A percentile compares a stretch with the other conserved stretches of the same genome.
These are phyloP conservation scores for Papilio xuthus DNA, from an alignment of 1,140 invertebrate species.

Conservation along the genomic window DNA sequence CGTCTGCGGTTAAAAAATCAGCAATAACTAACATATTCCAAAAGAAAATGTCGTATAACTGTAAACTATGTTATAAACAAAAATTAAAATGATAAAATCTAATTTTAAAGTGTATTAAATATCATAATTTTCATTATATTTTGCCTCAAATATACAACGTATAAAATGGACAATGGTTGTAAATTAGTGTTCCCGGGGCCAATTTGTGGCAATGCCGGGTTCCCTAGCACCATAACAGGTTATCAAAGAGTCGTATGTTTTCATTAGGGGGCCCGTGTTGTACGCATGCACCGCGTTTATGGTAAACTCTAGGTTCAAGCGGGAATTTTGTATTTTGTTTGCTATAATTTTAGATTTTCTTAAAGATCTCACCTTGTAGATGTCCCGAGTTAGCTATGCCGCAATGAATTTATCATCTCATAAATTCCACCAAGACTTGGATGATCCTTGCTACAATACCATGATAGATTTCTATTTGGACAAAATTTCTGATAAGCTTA, in stretches of 20 bases:
- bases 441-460: neutral
- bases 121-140: slow-evolving; percentile 4
- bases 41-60: no score
- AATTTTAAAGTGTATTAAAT: slow-evolving; percentile 4
- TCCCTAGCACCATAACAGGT: slow-evolving; percentile 67
- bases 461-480: neutral
- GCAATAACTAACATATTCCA: no score
- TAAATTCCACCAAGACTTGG: neutral
- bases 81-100: neutral
- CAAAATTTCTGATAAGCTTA: neutral
- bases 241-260: slow-evolving; percentile 78
- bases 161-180: slow-evolving; percentile 58
- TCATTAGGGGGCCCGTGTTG: slow-evolving; percentile 62
- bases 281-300: slow-evolving; percentile 38
- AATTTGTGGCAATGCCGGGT: slow-evolving; percentile 61
- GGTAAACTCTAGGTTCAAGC: slow-evolving; percentile 32
- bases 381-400: neutral
- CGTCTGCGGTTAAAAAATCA: neutral
- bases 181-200: slow-evolving; percentile 58
- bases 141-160: slow-evolving; percentile 28
- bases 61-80: neutral
- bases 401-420: slow-evolving; percentile 6
- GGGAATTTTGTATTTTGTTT: slow-evolving; percentile 36
- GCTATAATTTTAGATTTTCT: slow-evolving; percentile 39
- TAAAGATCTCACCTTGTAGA: slow-evolving; percentile 3